A percentile compares a stretch with the other conserved stretches of the same genome.
Evolutionary conservation across 2,797 vertebrate species (phyloP).

Genomic region (Schizopygopsis malacanthus): DNA sequence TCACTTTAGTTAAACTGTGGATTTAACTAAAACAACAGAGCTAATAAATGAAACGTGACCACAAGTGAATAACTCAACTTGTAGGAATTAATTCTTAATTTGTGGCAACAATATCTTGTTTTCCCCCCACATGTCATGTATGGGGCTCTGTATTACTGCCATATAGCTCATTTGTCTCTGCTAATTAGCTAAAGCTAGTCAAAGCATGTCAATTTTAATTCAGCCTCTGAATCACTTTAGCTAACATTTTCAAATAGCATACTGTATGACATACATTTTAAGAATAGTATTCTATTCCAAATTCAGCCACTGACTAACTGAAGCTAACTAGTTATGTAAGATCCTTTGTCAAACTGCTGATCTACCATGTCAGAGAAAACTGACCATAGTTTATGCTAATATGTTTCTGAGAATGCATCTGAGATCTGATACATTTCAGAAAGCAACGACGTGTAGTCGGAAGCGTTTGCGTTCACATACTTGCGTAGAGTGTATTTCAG

Average conservation of each 20-base stretch:
- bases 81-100: not conserved
- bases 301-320: not conserved
- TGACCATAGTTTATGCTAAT: not conserved
- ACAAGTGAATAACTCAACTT: not conserved
- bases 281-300: not conserved
- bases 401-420: not conserved
- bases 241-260: not conserved
- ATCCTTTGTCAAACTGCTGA: not conserved
- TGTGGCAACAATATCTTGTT: not conserved
- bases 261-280: not conserved
- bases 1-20: not conserved
- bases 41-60: not conserved
- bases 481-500: conserved; percentile 12
- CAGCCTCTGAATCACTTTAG: not conserved
- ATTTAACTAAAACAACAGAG: not conserved
- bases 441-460: not conserved
- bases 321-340: not conserved
- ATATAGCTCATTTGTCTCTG: not conserved
- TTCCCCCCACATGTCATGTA: not conserved
- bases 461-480: not conserved
- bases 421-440: not conserved
- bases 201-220: not conserved
- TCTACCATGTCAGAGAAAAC: conserved; percentile 1
- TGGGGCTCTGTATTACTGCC: not conserved
- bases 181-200: not conserved